phyloP scores from a whole-genome alignment of 2,797 vertebrate species.

The Podargus strigoides region DNA sequence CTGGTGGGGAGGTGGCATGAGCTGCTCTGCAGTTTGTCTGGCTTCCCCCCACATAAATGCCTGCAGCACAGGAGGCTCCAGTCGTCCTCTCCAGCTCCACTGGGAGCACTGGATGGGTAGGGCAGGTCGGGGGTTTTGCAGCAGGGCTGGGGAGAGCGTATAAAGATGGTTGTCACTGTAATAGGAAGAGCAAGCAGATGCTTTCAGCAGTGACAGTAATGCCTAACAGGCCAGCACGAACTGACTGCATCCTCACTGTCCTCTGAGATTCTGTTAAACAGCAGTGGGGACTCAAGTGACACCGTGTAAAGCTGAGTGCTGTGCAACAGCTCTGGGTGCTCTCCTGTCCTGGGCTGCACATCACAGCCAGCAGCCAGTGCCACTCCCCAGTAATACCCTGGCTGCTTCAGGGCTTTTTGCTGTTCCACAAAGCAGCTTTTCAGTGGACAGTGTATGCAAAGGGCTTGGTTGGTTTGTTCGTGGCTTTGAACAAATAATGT shows the following conservation, averaged over 20 bases:
- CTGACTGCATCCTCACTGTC: neutral
- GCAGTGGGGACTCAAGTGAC: rapidly evolving
- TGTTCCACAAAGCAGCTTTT: neutral
- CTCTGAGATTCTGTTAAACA: rapidly evolving
- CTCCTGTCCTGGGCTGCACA: neutral
- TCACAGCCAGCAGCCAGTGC: neutral
- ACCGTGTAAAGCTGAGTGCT: rapidly evolving
- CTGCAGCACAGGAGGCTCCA: neutral
- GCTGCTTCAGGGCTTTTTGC: neutral
- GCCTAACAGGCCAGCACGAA: neutral
- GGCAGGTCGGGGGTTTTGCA: neutral
- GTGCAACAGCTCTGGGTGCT: neutral
- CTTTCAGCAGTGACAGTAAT: neutral
- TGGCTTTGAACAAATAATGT: neutral
- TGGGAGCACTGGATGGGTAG: neutral
- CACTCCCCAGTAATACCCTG: neutral
- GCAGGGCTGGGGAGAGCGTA: rapidly evolving
- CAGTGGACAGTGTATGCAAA: neutral
- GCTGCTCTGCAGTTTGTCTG: neutral
- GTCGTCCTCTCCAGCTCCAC: neutral
- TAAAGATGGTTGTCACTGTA: neutral
- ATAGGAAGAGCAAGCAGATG: neutral
- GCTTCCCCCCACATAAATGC: no score
- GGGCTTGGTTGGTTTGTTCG: neutral
- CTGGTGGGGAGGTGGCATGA: rapidly evolving